A percentile compares a stretch with the other conserved stretches of the same genome.
Evolutionary conservation across 2,113 vertebrate genomes (phyloP).

Genomic region (Silurus meridionalis): DNA sequence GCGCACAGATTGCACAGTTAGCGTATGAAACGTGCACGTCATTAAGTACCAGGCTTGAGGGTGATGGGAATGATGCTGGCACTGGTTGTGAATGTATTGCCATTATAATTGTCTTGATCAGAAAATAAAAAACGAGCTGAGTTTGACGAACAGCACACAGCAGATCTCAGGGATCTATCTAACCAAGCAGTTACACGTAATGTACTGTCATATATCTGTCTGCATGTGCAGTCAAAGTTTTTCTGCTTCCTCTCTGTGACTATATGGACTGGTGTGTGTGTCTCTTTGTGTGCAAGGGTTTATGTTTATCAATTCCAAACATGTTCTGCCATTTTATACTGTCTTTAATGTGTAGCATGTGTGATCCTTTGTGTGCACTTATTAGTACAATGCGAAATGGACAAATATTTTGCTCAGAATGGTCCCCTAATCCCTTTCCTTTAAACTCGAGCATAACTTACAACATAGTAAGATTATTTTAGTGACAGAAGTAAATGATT

Average conservation of each 20-base stretch:
- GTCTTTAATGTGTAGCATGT: slow-evolving; percentile 22
- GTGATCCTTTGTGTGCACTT: slow-evolving; percentile 21
- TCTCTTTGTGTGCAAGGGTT: neutral
- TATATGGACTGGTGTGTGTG: slow-evolving; percentile 11
- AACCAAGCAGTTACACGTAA: neutral
- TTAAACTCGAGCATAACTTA: neutral
- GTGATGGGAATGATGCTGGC: slow-evolving; percentile 22
- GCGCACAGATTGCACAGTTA: slow-evolving; percentile 58
- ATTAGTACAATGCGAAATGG: slow-evolving; percentile 12
- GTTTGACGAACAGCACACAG: neutral
- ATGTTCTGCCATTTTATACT: slow-evolving; percentile 21
- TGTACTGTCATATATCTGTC: neutral
- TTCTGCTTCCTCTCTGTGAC: neutral
- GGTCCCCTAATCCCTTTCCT: neutral
- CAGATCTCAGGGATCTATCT: neutral
- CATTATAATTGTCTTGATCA: neutral
- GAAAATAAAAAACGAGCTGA: neutral
- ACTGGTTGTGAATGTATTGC: neutral
- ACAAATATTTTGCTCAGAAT: neutral
- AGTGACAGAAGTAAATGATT: neutral
- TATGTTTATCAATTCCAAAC: slow-evolving; percentile 27
- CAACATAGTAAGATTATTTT: neutral
- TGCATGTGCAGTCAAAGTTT: neutral
- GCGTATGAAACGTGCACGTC: slow-evolving; percentile 14
- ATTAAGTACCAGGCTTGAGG: slow-evolving; percentile 5